Base-by-base conservation (phyloP, 2,113 vertebrate species). In the Bubo scandiacus region DNA sequence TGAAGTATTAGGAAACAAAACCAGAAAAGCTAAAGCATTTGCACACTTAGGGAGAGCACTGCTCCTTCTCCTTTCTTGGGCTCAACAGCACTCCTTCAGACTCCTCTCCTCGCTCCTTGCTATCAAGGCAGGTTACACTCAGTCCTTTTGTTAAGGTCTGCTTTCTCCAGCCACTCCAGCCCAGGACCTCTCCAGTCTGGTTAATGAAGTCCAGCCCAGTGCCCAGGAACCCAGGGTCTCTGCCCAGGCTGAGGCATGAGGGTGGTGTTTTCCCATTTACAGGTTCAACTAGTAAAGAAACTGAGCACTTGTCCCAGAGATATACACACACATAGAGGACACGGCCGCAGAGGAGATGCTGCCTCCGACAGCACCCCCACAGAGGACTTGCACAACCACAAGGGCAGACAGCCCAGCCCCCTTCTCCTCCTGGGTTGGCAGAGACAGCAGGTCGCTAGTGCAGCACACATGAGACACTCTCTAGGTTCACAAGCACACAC, bases 361-460 rank as follows among this genome's bases (percentile, higher is more conserved):
- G 45, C 5, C 34, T 58, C n/a, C 1, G 1, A 10, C 29, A 29
- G 10, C 29, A 42, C n/a, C 29, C 20, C 14, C 7, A 4, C 1
- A 23, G 30, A 7, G 45, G 36, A 23, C 5, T 14, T 6, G 4
- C 29, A 40, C 13, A 36, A 11, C 12, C n/a, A 20, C 16, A 15
- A 5, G 40, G 62, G 25, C 32, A 30, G 38, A 29, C 25, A 81
- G 51, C 11, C 25, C 62, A 55, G 15, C 11, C 25, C 5, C 30
- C 17, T 52, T 22, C 49, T 43, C 23, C 19, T 66, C 23, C 49
- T 6, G 18, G 38, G 32, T 49, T 66, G 18, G 32, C 32, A 43
- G 18, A 42, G 13, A 16, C 36, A 54, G 55, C 21, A 30, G 36
- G 45, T 51, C 15, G 18, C 36, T 32, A 12, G 14, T 40, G n/a